Conservation (phyloP, 2,797 vertebrate genomes). For the Numenius phaeopus region DNA sequence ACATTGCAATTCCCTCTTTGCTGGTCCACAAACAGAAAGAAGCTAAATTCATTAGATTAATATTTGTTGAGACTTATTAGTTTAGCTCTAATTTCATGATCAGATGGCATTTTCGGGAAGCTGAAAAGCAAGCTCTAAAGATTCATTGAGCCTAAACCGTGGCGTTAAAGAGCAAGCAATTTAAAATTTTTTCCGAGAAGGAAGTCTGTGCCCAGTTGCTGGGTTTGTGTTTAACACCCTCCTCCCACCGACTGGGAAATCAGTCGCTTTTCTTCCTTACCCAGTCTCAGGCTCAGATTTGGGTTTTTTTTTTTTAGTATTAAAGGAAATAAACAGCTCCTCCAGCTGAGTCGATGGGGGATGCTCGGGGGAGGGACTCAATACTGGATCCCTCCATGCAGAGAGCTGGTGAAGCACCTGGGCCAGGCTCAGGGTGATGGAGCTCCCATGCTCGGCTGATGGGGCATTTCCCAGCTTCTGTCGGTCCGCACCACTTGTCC, state of each 20-base stretch:
- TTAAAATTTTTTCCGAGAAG: background rate
- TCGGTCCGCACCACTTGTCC: no score
- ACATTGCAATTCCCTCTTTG: slow-evolving; percentile 43
- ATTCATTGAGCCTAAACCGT: background rate
- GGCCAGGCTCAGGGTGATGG: background rate
- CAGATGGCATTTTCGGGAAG: slow-evolving; percentile 19
- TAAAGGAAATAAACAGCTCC: background rate
- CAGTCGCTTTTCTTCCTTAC: background rate
- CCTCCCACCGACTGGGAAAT: background rate
- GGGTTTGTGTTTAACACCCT: background rate
- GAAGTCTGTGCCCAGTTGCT: background rate
- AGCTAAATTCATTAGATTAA: slow-evolving; percentile 66
- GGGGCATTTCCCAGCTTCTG: background rate
- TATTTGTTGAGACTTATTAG: slow-evolving; percentile 69
- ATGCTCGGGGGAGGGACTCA: background rate
- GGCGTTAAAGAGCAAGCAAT: background rate
- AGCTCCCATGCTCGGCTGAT: background rate
- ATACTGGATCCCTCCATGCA: fast-evolving
- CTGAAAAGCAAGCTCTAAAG: slow-evolving; percentile 9
- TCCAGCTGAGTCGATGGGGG: fast-evolving
- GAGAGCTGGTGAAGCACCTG: background rate
- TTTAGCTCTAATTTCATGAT: slow-evolving; percentile 62
- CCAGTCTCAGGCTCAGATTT: background rate
- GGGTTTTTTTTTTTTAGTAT: background rate
- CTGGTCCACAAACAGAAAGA: slow-evolving; percentile 53